phyloP scores from a whole-genome alignment of 2,797 vertebrate genomes.

The Sebastes goodei region DNA sequence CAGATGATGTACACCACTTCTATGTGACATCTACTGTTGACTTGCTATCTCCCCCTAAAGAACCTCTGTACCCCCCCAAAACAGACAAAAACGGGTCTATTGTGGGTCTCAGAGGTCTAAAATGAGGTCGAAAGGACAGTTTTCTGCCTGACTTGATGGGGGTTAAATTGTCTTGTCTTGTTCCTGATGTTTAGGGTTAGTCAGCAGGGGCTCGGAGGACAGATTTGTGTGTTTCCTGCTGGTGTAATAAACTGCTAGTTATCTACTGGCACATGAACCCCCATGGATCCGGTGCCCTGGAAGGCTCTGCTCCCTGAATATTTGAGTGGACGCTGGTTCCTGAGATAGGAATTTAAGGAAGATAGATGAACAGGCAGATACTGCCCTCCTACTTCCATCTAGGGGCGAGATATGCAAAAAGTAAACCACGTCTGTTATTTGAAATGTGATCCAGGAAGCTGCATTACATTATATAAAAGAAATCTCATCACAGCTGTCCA shows the following conservation, averaged over 20 bases:
- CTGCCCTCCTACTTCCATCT: conserved; percentile 21
- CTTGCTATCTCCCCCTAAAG: no score
- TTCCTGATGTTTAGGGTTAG: conserved; percentile 17
- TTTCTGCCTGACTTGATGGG: conserved; percentile 27
- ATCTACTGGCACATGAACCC: not conserved
- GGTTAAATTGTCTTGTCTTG: conserved; percentile 20
- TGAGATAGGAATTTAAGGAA: conserved; percentile 6
- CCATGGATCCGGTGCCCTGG: not conserved
- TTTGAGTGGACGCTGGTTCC: not conserved
- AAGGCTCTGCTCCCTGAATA: not conserved
- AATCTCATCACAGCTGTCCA: conserved; percentile 6
- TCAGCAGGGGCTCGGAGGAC: not conserved
- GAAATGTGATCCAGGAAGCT: conserved; percentile 43
- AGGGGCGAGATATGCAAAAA: conserved; percentile 18
- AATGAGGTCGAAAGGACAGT: not conserved
- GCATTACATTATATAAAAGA: conserved; percentile 43
- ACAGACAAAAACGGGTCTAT: not conserved
- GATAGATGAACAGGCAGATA: not conserved
- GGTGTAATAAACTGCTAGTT: conserved; percentile 34
- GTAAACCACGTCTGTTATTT: conserved; percentile 26
- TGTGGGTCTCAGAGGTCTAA: not conserved
- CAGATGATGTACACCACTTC: no score
- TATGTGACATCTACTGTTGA: no score
- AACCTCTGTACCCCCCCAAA: no score
- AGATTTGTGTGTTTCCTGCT: conserved; percentile 23